Percentiles rank a stretch among this genome's conserved stretches.
Conservation (phyloP, 2,888 invertebrate genomes). For the Platycheirus rosarum region DNA sequence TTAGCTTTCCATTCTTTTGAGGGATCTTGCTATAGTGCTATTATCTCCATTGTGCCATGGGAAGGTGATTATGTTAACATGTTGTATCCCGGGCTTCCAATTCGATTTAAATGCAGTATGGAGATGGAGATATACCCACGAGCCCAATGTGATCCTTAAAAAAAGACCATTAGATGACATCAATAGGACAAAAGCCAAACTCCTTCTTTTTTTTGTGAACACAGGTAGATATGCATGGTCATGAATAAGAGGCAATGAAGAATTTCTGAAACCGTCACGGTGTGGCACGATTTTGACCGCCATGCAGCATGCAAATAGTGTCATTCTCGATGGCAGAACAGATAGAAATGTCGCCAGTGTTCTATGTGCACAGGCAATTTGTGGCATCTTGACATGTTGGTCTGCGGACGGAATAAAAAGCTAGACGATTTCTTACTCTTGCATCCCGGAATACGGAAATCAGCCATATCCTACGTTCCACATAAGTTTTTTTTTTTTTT, state of each 20-base stretch:
- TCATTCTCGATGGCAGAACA: constrained; percentile 62
- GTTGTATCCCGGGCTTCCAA: constrained; percentile 24
- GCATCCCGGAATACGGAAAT: constrained; percentile 62
- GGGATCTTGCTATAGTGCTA: constrained; percentile 9
- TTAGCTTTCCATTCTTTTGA: constrained; percentile 49
- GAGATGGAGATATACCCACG: constrained; percentile 43
- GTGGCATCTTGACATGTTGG: constrained; percentile 52
- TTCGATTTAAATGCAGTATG: constrained; percentile 33
- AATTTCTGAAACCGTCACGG: constrained; percentile 39
- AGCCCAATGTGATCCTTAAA: constrained; percentile 30
- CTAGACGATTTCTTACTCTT: constrained; percentile 43
- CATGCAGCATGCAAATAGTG: constrained; percentile 70
- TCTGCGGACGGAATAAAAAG: constrained; percentile 24
- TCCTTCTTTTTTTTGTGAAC: constrained; percentile 3
- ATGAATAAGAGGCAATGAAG: constrained; percentile 35
- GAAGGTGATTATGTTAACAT: constrained; percentile 45
- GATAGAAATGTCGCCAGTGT: constrained; percentile 64
- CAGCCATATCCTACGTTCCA: constrained; percentile 60
- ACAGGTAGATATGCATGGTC: constrained; percentile 28
- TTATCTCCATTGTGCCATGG: constrained; percentile 54
- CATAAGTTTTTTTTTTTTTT: constrained; percentile 50
- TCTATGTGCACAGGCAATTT: constrained; percentile 5
- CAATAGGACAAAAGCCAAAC: constrained; percentile 9
- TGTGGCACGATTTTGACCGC: constrained; percentile 71
- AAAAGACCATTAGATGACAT: constrained; percentile 22